Percentiles rank a stretch among this genome's conserved stretches.
Evolutionary conservation across 2,113 vertebrate genomes (phyloP).

Genomic region (Prionailurus viverrinus): DNA sequence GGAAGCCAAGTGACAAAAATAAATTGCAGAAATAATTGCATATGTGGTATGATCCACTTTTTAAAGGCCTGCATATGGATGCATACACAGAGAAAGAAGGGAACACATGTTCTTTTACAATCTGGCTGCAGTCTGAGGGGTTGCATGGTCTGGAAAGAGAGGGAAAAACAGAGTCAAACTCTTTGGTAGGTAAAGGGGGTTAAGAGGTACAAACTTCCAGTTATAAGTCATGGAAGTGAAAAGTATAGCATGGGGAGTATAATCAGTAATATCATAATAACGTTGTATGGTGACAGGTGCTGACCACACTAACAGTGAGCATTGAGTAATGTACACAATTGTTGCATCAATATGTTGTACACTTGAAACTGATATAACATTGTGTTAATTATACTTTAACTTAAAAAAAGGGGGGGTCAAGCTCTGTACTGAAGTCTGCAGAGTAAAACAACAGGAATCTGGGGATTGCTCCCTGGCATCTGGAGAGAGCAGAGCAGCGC

Average conservation of each 20-base stretch:
- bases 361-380: neutral
- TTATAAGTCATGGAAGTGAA: neutral
- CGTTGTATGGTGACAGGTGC: neutral
- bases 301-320: neutral
- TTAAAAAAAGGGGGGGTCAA: neutral
- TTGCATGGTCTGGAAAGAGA: neutral
- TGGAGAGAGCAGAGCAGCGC: neutral
- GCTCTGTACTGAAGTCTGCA: neutral
- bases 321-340: neutral
- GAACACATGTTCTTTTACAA: neutral
- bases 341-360: neutral
- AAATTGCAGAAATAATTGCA: neutral
- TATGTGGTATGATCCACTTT: neutral
- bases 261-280: neutral
- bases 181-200: neutral
- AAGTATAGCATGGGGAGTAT: neutral
- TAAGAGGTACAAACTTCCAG: neutral
- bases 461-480: neutral
- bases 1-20: neutral
- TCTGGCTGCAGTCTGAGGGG: neutral
- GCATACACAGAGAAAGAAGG: neutral
- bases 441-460: neutral
- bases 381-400: neutral
- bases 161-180: neutral
- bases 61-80: neutral